These are phyloP conservation scores for Ophion slaviceki DNA, from an alignment of 2,888 invertebrate species.

Conservation along the genomic window DNA sequence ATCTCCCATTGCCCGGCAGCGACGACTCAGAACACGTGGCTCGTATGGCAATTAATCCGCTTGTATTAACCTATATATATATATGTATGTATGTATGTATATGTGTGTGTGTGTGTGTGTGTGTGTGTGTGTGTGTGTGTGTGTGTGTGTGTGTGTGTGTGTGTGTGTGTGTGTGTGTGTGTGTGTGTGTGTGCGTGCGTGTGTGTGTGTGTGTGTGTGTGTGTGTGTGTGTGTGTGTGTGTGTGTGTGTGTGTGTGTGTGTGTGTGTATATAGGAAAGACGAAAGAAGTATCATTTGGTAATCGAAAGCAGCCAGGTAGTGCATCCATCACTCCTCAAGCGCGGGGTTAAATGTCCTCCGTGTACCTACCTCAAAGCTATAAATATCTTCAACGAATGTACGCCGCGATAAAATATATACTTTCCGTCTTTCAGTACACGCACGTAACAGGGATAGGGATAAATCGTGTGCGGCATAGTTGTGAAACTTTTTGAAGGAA, in stretches of 20 bases:
- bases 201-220: too few relatives aligned
- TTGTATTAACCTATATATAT: background rate
- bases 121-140: too few relatives aligned
- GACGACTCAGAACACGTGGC: too few relatives aligned
- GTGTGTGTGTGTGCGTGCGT: too few relatives aligned
- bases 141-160: too few relatives aligned
- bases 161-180: too few relatives aligned
- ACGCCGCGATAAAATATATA: conserved; percentile 12
- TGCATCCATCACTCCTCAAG: conserved; percentile 32
- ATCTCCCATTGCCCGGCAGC: too few relatives aligned
- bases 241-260: too few relatives aligned
- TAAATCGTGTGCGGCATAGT: conserved; percentile 20
- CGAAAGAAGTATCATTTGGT: conserved; percentile 38
- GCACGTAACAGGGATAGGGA: conserved; percentile 9
- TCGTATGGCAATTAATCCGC: too few relatives aligned
- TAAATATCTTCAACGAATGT: conserved; percentile 22
- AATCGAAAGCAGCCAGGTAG: conserved; percentile 48
- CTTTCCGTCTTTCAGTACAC: conserved; percentile 25
- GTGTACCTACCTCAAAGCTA: conserved; percentile 1
- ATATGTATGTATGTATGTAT: conserved; percentile 11
- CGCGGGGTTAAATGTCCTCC: conserved; percentile 33
- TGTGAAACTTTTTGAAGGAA: conserved; percentile 22
- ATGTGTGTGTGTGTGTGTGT: too few relatives aligned
- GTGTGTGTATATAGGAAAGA: background rate
- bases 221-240: too few relatives aligned